These are phyloP conservation scores for Catagonus wagneri DNA, from an alignment of 2,113 vertebrate species.

Conservation along the genomic window DNA sequence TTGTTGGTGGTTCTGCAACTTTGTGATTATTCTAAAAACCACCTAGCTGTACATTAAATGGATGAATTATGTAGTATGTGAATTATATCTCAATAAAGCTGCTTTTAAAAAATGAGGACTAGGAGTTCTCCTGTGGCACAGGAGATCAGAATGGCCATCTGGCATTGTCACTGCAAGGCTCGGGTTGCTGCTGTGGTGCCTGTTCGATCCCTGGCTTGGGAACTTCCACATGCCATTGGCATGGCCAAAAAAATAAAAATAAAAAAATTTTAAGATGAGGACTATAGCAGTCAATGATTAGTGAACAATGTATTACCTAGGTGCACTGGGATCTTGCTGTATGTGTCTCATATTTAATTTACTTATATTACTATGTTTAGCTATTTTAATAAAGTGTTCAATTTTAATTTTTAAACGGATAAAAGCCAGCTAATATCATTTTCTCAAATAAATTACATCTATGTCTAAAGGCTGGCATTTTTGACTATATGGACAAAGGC, in stretches of 20 bases:
- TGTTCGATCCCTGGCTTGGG: too few relatives aligned
- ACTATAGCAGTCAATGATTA: conserved; percentile 25
- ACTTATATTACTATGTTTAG: conserved; percentile 17
- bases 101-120: neutral
- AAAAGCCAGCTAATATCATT: conserved; percentile 27
- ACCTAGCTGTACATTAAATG: neutral
- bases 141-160: too few relatives aligned
- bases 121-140: too few relatives aligned
- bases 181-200: too few relatives aligned
- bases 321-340: neutral
- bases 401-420: conserved; percentile 6
- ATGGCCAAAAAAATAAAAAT: too few relatives aligned
- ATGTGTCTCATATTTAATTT: neutral
- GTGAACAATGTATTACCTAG: conserved; percentile 9
- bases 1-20: neutral
- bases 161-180: too few relatives aligned
- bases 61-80: neutral
- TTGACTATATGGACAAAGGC: conserved; percentile 30
- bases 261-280: neutral
- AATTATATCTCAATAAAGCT: conserved; percentile 25
- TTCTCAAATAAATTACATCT: conserved; percentile 43
- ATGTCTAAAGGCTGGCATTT: conserved; percentile 30
- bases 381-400: conserved; percentile 42
- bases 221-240: too few relatives aligned
- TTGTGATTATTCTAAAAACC: neutral